Conservation (phyloP, 2,888 invertebrate species). For the Mamestra brassicae region DNA sequence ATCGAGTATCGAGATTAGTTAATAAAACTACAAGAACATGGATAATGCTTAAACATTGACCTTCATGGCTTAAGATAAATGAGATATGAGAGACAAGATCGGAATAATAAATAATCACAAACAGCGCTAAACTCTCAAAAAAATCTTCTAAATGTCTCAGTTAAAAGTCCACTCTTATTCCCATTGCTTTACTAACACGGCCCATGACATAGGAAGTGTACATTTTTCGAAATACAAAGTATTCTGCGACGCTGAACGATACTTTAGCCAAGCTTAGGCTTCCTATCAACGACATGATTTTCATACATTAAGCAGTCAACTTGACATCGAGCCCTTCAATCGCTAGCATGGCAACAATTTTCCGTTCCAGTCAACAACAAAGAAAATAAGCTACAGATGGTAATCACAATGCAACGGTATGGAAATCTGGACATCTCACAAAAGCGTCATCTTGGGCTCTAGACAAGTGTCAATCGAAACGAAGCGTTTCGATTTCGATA, state of each 20-base stretch:
- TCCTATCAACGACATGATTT: too few relatives aligned
- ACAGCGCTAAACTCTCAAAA: background rate
- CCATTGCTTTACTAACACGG: background rate
- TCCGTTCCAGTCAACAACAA: background rate
- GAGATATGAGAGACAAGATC: background rate
- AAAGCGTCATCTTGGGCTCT: constrained; percentile 72
- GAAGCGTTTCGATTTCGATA: too few relatives aligned
- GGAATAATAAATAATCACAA: background rate
- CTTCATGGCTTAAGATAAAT: constrained; percentile 18
- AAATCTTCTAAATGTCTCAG: background rate
- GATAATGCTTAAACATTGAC: background rate
- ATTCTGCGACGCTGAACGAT: background rate
- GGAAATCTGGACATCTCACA: constrained; percentile 13
- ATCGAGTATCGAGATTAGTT: background rate
- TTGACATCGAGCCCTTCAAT: too few relatives aligned
- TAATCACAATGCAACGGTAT: background rate
- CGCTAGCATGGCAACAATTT: too few relatives aligned
- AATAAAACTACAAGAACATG: constrained; percentile 9
- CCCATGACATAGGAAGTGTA: background rate
- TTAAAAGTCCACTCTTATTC: background rate
- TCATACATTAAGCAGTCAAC: too few relatives aligned
- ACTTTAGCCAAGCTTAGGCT: too few relatives aligned
- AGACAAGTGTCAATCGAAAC: too few relatives aligned
- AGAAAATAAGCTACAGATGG: background rate
- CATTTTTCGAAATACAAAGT: background rate